phyloP scores from a whole-genome alignment of 2,113 vertebrate genomes.

The Otocyon megalotis region DNA sequence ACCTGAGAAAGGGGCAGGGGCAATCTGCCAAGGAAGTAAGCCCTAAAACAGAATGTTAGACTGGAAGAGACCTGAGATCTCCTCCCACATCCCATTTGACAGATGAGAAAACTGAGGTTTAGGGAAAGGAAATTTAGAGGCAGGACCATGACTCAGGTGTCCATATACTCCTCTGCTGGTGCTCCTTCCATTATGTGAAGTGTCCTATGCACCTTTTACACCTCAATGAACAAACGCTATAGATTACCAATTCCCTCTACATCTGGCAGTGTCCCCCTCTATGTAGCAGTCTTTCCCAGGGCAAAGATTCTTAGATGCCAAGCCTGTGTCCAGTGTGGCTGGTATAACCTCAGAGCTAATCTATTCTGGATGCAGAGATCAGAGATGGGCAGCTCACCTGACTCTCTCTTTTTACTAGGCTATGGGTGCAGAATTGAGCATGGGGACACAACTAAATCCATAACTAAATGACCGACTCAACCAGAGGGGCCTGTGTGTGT shows the following conservation, averaged over 20 bases:
- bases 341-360: not conserved
- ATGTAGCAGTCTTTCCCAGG: not conserved
- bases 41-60: not conserved
- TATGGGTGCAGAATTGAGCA: not conserved
- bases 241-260: not conserved
- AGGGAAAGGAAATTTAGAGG: not conserved
- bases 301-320: not conserved
- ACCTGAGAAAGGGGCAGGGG: not conserved
- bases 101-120: slow-evolving; percentile 75
- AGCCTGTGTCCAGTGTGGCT: not conserved
- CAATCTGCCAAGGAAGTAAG: not conserved
- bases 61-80: not conserved
- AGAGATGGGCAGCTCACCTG: not conserved
- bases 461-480: not conserved
- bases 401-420: not conserved
- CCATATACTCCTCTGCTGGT: not conserved
- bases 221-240: not conserved
- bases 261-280: not conserved
- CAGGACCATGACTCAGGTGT: not conserved
- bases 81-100: not conserved
- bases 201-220: no score
- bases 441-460: not conserved
- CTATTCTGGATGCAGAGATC: not conserved
- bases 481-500: not conserved
- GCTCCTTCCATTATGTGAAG: no score